Conservation (phyloP, 1,140 invertebrate species). For the Apis laboriosa region DNA sequence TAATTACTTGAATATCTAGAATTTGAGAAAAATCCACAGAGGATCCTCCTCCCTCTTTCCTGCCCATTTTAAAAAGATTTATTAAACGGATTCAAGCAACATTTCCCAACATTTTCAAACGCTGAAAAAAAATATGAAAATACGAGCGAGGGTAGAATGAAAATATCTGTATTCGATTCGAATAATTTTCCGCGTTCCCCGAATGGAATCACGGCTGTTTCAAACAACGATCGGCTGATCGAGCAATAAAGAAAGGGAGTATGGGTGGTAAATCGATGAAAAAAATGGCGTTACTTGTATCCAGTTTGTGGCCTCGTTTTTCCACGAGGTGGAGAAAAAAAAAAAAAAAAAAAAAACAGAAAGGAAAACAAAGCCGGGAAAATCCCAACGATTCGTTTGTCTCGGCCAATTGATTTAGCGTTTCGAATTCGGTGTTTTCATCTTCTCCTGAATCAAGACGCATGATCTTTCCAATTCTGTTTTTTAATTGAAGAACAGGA, state of each 20-base stretch:
- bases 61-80: too few species aligned
- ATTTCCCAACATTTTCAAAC: too few species aligned
- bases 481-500: too few species aligned
- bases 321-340: background rate
- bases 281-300: background rate
- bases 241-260: background rate
- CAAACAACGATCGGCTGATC: background rate
- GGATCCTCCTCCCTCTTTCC: too few species aligned
- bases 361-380: background rate
- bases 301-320: slow-evolving; percentile 4
- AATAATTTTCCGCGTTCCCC: too few species aligned
- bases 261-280: background rate
- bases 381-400: slow-evolving; percentile 4
- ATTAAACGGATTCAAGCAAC: too few species aligned
- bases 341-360: background rate
- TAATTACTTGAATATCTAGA: too few species aligned
- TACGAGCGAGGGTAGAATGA: background rate
- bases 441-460: background rate
- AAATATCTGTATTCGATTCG: background rate
- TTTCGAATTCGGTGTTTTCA: background rate
- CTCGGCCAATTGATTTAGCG: slow-evolving; percentile 24
- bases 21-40: too few species aligned
- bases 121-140: background rate
- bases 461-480: too few species aligned
- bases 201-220: background rate